These are phyloP conservation scores for Petrosia ficiformis DNA, from an alignment of 37 sponge, comb jelly and placozoan genomes.

Conservation along the genomic window DNA sequence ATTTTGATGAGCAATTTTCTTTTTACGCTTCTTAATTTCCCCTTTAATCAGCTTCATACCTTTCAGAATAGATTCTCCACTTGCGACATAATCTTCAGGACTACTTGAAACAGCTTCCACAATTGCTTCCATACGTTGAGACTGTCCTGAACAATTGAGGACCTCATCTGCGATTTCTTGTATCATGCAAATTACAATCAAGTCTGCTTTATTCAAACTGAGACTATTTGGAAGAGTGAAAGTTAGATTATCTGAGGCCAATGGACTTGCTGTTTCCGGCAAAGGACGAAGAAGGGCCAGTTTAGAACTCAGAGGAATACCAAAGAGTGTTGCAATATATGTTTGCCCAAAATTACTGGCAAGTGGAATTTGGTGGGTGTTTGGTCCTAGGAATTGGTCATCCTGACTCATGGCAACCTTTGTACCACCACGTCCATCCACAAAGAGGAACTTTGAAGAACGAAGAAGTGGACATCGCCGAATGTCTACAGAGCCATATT, in stretches of 20 bases:
- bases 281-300: constrained; percentile 15
- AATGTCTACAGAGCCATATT: constrained; percentile 69
- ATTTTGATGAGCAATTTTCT: not conserved
- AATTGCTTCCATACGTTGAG: constrained; percentile 26
- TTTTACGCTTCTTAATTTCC: constrained; percentile 29
- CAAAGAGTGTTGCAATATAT: constrained; percentile 36
- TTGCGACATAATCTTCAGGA: not conserved
- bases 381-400: constrained; percentile 30
- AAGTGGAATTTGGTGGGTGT: constrained; percentile 60
- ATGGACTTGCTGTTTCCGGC: not conserved
- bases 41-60: constrained; percentile 28
- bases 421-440: constrained; percentile 51
- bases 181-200: constrained; percentile 49
- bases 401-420: constrained; percentile 60
- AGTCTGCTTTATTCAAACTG: constrained; percentile 39
- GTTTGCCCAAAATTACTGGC: constrained; percentile 80
- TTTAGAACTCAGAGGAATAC: constrained; percentile 48
- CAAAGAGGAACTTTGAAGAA: constrained; percentile 60
- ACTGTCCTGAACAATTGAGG: constrained; percentile 30
- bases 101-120: constrained; percentile 3
- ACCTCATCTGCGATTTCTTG: constrained; percentile 63
- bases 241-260: not conserved
- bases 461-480: constrained; percentile 56
- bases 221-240: constrained; percentile 65
- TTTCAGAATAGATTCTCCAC: constrained; percentile 2